Percentiles rank a stretch among this genome's conserved stretches.
phyloP scores from a whole-genome alignment of 2,113 vertebrate genomes.

The Cyprinodon brontotheroides region DNA sequence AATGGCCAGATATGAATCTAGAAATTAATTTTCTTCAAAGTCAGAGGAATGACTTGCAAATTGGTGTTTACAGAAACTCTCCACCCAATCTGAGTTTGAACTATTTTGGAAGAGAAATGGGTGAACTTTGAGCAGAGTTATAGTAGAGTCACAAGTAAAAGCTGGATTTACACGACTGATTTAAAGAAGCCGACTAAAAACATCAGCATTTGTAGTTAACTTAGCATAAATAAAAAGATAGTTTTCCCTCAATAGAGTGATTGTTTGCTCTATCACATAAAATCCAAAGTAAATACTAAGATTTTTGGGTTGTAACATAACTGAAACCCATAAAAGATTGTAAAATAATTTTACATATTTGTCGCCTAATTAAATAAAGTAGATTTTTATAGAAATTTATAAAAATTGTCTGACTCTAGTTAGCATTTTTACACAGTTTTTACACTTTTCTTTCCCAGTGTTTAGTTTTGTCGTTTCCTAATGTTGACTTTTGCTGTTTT shows the following conservation, averaged over 20 bases:
- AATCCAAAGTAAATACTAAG: neutral
- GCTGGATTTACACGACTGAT: no score
- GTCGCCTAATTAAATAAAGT: no score
- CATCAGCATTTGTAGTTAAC: no score
- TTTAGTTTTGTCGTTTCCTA: neutral
- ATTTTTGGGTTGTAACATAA: neutral
- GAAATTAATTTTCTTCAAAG: neutral
- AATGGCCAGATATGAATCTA: neutral
- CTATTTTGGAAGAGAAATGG: no score
- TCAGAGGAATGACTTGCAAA: neutral
- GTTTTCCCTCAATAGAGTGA: neutral
- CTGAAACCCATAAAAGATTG: no score
- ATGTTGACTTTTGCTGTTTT: neutral
- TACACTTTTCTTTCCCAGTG: neutral
- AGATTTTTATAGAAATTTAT: no score
- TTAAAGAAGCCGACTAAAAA: no score
- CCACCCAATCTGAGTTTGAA: no score
- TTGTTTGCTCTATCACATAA: neutral
- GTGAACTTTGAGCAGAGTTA: no score
- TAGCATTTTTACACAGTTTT: neutral
- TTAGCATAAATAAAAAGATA: no score
- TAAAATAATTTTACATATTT: neutral
- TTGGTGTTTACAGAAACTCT: neutral
- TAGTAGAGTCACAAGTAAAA: no score
- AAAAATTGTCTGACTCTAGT: no score